Evolutionary conservation across 30 jellyfish, hydroid and myxozoan species (phyloP).

Genomic region (Aurelia sp.): DNA sequence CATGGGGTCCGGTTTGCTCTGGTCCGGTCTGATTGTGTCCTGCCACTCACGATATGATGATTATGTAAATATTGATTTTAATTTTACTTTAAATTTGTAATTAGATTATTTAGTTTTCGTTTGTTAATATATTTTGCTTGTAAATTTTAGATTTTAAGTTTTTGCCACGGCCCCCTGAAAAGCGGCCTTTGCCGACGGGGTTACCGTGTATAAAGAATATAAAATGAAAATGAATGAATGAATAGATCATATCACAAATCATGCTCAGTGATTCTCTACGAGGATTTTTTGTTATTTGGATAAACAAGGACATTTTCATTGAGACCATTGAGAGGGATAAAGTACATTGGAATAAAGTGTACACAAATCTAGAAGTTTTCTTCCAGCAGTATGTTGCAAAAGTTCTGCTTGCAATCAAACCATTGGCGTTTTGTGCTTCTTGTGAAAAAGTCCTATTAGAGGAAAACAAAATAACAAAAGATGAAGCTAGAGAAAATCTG

Average conservation of each 20-base stretch:
- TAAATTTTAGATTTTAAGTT: no score
- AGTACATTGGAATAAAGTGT: conserved; percentile 33
- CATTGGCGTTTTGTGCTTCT: conserved; percentile 54
- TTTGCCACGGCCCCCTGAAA: no score
- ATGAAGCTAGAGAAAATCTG: conserved; percentile 20
- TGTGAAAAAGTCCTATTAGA: conserved; percentile 58
- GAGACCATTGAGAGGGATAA: conserved; percentile 27
- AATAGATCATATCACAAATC: conserved; percentile 35
- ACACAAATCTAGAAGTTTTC: conserved; percentile 33
- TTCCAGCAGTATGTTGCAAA: conserved; percentile 46
- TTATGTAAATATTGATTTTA: no score
- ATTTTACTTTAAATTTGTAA: no score
- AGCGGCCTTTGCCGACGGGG: no score
- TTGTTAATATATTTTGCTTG: no score
- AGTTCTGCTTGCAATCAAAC: conserved; percentile 48
- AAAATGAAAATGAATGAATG: no score
- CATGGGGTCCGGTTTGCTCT: no score
- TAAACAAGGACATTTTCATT: conserved; percentile 11
- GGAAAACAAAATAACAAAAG: conserved; percentile 34
- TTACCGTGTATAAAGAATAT: no score
- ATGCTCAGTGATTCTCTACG: conserved; percentile 2
- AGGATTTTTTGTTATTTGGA: conserved; percentile 40
- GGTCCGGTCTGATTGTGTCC: no score
- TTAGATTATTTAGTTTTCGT: no score
- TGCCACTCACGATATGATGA: no score